phyloP scores from a whole-genome alignment of 2,888 invertebrate genomes.

The Nomada goodeniana region DNA sequence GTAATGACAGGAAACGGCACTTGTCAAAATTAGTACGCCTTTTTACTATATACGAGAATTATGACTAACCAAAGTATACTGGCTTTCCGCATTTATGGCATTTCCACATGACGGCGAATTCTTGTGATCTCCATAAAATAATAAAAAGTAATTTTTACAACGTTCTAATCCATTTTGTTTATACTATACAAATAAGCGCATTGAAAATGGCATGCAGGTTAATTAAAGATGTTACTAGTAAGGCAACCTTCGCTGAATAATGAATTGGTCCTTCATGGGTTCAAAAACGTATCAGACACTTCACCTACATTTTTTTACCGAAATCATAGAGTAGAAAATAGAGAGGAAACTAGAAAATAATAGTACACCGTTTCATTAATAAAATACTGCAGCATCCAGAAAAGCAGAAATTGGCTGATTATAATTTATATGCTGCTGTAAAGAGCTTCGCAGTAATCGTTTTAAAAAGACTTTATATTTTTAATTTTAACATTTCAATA shows the following conservation, averaged over 20 bases:
- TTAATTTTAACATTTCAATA: too few species aligned
- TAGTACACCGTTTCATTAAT: slow-evolving; percentile 4
- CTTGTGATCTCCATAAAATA: slow-evolving; percentile 41
- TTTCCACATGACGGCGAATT: slow-evolving; percentile 88
- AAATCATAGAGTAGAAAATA: slow-evolving; percentile 20
- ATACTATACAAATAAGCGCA: slow-evolving; percentile 48
- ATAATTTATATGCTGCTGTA: too few species aligned
- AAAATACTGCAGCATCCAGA: background rate
- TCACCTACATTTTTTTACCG: slow-evolving; percentile 34
- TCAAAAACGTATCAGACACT: slow-evolving; percentile 54
- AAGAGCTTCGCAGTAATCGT: too few species aligned
- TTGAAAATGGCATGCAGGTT: slow-evolving; percentile 69
- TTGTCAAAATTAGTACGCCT: slow-evolving; percentile 57
- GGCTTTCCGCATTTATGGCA: slow-evolving; percentile 93
- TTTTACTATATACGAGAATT: slow-evolving; percentile 50
- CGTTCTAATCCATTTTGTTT: slow-evolving; percentile 70
- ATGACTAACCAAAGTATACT: slow-evolving; percentile 89
- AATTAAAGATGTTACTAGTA: slow-evolving; percentile 67
- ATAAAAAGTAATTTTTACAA: slow-evolving; percentile 11
- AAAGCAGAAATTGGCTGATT: too few species aligned
- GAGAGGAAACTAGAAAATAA: slow-evolving; percentile 15
- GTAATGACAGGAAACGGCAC: slow-evolving; percentile 48
- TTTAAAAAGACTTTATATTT: too few species aligned
- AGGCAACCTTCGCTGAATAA: slow-evolving; percentile 60
- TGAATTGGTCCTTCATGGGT: slow-evolving; percentile 51